Percentiles rank a stretch among this genome's conserved stretches.
phyloP scores from a whole-genome alignment of 2,888 invertebrate species.

The Diogma glabrata region DNA sequence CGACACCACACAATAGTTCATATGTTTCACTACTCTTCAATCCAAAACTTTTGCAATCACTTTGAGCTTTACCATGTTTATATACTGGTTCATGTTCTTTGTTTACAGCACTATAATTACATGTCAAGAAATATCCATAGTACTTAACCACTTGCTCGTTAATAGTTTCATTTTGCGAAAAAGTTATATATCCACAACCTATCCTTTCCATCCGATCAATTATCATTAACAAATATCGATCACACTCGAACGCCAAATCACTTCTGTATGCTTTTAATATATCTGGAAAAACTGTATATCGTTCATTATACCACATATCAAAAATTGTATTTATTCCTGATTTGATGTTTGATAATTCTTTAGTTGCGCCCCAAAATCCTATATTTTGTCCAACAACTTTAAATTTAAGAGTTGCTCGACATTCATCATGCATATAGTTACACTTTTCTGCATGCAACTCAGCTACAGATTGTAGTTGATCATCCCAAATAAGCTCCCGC shows the following conservation, averaged over 20 bases:
- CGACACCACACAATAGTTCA: no score
- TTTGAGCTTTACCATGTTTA: not conserved
- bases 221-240: not conserved
- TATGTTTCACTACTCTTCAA: no score
- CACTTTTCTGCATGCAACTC: not conserved
- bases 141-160: no score
- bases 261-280: not conserved
- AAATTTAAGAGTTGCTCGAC: not conserved
- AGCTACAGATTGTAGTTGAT: not conserved
- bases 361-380: not conserved
- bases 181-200: slow-evolving; percentile 2
- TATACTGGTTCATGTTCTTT: not conserved
- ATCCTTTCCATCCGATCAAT: not conserved
- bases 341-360: not conserved
- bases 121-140: not conserved
- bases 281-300: not conserved
- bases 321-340: not conserved
- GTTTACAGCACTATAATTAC: not conserved
- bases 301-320: slow-evolving; percentile 1
- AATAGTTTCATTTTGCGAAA: no score
- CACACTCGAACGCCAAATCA: not conserved
- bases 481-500: slow-evolving; percentile 2
- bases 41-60: not conserved
- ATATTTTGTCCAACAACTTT: slow-evolving; percentile 1
- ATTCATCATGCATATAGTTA: not conserved